These are phyloP conservation scores for Oconnorella tubifera DNA, from an alignment of 2,888 invertebrate genomes.

Conservation along the genomic window DNA sequence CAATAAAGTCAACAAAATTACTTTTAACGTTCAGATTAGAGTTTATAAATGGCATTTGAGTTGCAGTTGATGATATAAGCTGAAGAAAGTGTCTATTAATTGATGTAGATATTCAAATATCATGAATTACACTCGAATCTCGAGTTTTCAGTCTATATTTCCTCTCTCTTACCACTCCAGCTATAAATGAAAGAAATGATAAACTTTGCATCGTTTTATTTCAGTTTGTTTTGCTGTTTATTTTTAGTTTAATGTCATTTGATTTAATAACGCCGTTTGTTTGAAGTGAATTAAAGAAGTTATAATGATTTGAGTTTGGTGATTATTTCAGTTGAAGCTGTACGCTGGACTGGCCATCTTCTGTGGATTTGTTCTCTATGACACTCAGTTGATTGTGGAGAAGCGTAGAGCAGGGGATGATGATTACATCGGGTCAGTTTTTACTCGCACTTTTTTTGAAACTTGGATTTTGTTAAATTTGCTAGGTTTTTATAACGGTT, in stretches of 20 bases:
- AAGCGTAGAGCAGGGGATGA: conserved; percentile 83
- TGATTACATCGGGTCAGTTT: conserved; percentile 73
- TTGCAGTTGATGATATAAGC: too few relatives aligned
- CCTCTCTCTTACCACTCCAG: too few relatives aligned
- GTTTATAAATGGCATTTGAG: too few relatives aligned
- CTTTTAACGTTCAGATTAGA: too few relatives aligned
- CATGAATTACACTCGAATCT: too few relatives aligned
- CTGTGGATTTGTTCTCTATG: conserved; percentile 92
- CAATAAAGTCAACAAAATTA: too few relatives aligned
- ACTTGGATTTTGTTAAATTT: neutral
- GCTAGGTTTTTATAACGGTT: neutral
- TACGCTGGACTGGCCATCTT: conserved; percentile 84
- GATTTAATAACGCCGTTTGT: neutral
- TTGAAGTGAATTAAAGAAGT: neutral
- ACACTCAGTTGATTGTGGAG: conserved; percentile 94
- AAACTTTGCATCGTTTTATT: neutral
- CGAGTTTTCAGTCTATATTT: too few relatives aligned
- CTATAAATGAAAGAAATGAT: too few relatives aligned
- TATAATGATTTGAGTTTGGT: neutral
- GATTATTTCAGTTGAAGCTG: conserved; percentile 68
- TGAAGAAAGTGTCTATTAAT: too few relatives aligned
- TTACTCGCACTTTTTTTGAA: too few relatives aligned
- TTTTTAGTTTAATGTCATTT: too few relatives aligned
- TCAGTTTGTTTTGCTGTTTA: neutral
- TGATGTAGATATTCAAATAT: too few relatives aligned